These are phyloP conservation scores for Synanthedon myopaeformis DNA, from an alignment of 2,888 invertebrate species.

Conservation along the genomic window DNA sequence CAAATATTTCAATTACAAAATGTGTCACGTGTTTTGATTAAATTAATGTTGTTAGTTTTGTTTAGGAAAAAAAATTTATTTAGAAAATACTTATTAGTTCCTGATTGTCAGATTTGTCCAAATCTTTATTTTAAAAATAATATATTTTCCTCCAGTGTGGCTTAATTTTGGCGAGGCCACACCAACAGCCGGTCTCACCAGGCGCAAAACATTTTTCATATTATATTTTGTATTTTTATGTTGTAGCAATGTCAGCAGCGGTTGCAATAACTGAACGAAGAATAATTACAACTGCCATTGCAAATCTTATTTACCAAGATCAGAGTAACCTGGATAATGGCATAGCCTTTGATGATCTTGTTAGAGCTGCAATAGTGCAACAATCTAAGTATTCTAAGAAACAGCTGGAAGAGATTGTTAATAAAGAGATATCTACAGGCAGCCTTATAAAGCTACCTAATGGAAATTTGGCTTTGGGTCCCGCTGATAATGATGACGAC, in stretches of 20 bases:
- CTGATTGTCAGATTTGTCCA: too few species aligned
- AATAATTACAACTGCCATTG: slow-evolving; percentile 76
- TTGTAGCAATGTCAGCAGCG: slow-evolving; percentile 57
- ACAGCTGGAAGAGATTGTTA: slow-evolving; percentile 74
- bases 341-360: slow-evolving; percentile 76
- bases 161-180: too few species aligned
- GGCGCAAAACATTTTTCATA: too few species aligned
- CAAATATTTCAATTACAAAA: too few species aligned
- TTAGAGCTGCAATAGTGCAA: slow-evolving; percentile 74
- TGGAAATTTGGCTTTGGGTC: slow-evolving; percentile 77
- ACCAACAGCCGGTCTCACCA: too few species aligned
- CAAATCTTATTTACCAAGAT: slow-evolving; percentile 77
- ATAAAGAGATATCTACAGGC: slow-evolving; percentile 77
- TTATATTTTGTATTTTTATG: slow-evolving; percentile 4
- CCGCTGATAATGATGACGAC: slow-evolving; percentile 69
- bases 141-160: too few species aligned
- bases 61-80: too few species aligned
- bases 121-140: too few species aligned
- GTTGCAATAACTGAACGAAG: slow-evolving; percentile 56
- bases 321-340: slow-evolving; percentile 79
- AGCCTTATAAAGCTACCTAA: slow-evolving; percentile 76
- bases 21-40: too few species aligned
- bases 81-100: too few species aligned
- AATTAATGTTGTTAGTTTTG: too few species aligned
- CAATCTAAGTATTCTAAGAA: slow-evolving; percentile 74